Evolutionary conservation across 92 coral and sea anemone species (phyloP), one percentile per base, ranked within the genome.

Genomic region (Plumapathes pennacea): DNA sequence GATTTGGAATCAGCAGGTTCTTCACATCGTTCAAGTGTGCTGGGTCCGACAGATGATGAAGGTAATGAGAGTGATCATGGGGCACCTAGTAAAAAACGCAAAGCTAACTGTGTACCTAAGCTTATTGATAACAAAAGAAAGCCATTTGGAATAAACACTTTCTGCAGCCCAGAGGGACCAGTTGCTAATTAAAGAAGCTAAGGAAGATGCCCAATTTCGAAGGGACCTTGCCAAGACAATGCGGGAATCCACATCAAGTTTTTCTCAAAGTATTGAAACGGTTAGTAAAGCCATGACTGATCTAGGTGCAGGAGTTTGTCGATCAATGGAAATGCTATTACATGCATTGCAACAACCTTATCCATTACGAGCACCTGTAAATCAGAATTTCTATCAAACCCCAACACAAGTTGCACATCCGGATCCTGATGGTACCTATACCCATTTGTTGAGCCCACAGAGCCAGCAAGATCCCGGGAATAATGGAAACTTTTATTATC

Each of bases 191-290:
- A 44, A 30, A 32, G 83, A 74, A 47, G 72, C 67, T 37, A 82
- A 67, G 64, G 82, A 81, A 59, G 88, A 74, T 74, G 62, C 78
- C 64, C 69, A 45, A 30, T 82, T 82, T 55, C 56, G 74, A 56
- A 74, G 67, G 62, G 88, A 82, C 21, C 15, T 61, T 6, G 66
- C 69, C 15, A 55, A 67, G 46, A 44, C 69, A 24, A 60, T 54
- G 83, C 70, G 34, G 1, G 83, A 82, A 36, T 82, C 78, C 13
- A 50, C 89, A 1, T 41, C 38, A 25, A 69, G 65, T 33, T 69
- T 69, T 62, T 63, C 67, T 0, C 59, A 69, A 26, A 59, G 78
- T 26, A 62, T 69, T 39, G 46, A 65, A 51, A 62, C 52, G 51
- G 42, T 74, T 18, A 74, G 81, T 38, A 51, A 65, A 28, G 71